Evolutionary conservation across 2,797 vertebrate genomes (phyloP), one percentile per base, ranked within the genome.

Genomic region (Malurus splendens): DNA sequence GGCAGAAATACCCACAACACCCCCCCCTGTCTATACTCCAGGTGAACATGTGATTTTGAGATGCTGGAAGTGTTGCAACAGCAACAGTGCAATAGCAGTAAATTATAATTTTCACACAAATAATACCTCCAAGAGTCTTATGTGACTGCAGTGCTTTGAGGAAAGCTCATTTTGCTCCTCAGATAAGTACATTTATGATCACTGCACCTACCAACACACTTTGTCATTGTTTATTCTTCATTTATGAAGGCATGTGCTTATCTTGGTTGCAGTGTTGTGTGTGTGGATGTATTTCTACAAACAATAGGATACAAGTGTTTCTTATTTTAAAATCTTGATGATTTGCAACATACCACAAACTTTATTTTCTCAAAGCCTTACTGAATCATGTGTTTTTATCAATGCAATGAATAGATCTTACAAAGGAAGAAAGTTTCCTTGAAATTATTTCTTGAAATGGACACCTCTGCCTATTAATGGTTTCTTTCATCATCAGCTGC

Each of bases 261-360:
- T 91, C 87, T 93, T 82, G 64, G 70, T 75, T 81, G 70, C 1
- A 7, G 38, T 68, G 75, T 28, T 77, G 52, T 93, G 54, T 81
- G 50, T 90, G 62, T 81, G 59, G 38, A 62, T 86, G 62, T 82
- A 45, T 77, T 94, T 83, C 59, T 47, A 76, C 77, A 89, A 92
- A 94, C 81, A 95, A 82, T 79, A 87, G 51, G 39, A 68, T 44
- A 70, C 57, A 80, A 94, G 36, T 86, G 87, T 92, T 94, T 90
- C 80, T 93, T 93, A 79, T 87, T 92, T 86, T 66, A 89, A 92
- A 90, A 89, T 78, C 82, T 89, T 88, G 77, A 90, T 90, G 90
- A 86, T 77, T 95, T 90, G 12, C 41, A 87, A 68, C 44, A 28
- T 70, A 18, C 74, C 54, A 77, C 54, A 68, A 89, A 61, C 67